A percentile compares a stretch with the other conserved stretches of the same genome.
Evolutionary conservation across 2,113 vertebrate species (phyloP).

Genomic region (Stictonetta naevosa): DNA sequence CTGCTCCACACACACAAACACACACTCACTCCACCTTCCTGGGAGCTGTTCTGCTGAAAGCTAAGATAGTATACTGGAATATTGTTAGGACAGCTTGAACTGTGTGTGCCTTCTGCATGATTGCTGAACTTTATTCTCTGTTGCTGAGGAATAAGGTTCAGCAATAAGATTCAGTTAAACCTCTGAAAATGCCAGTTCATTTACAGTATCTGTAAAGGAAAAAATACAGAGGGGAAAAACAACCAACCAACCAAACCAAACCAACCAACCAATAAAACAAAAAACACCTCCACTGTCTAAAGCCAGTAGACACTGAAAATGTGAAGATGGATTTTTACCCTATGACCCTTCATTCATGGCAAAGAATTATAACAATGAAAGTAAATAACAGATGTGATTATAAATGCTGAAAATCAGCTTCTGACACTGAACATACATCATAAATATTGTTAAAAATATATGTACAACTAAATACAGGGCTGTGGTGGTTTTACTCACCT

Average conservation of each 20-base stretch:
- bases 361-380: background rate
- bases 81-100: background rate
- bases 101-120: background rate
- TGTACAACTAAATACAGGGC: background rate
- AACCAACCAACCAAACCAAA: too few species aligned
- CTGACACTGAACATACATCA: background rate
- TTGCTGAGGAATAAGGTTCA: background rate
- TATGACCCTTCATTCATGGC: background rate
- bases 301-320: background rate
- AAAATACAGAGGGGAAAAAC: constrained; percentile 21
- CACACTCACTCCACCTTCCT: background rate
- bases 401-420: background rate
- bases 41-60: background rate
- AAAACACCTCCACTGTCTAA: background rate
- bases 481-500: too few species aligned
- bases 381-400: background rate
- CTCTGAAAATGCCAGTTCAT: constrained; percentile 15
- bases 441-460: background rate
- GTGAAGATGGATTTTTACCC: background rate
- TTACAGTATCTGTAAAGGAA: background rate
- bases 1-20: background rate
- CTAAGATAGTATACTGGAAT: background rate
- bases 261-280: too few species aligned
- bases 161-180: background rate
- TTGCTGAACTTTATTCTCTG: background rate